Conservation (phyloP, 1,140 invertebrate genomes). For the Tenebrio molitor region DNA sequence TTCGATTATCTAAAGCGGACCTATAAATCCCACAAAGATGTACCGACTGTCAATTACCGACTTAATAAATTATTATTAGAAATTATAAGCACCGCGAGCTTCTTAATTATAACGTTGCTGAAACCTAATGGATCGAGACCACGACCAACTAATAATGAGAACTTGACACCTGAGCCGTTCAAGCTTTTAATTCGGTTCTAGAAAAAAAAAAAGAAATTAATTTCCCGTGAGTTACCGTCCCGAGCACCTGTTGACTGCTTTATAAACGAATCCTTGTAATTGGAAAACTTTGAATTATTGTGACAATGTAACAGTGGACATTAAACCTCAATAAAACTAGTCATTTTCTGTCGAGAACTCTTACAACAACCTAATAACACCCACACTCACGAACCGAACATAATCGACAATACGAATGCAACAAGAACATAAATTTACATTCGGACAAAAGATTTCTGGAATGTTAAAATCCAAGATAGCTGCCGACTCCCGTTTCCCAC, state of each 20-base stretch:
- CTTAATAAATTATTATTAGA: constrained; percentile 43
- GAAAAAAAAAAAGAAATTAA: too few species aligned
- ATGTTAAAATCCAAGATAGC: constrained; percentile 1
- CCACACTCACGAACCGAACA: constrained; percentile 20
- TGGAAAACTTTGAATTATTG: constrained; percentile 30
- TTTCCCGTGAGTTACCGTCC: too few species aligned
- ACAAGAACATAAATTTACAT: constrained; percentile 31
- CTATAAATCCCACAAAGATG: constrained; percentile 45
- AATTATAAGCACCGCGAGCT: constrained; percentile 32
- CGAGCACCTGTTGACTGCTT: constrained; percentile 14
- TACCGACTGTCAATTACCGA: constrained; percentile 39
- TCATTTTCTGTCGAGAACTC: constrained; percentile 16
- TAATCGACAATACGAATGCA: constrained; percentile 22
- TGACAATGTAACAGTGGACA: constrained; percentile 16
- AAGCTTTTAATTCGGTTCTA: too few species aligned
- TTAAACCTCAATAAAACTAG: constrained; percentile 27
- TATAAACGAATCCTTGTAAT: constrained; percentile 21
- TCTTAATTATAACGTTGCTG: constrained; percentile 42
- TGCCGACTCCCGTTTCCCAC: constrained; percentile 2
- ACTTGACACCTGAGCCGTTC: constrained; percentile 7
- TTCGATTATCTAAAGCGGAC: constrained; percentile 42
- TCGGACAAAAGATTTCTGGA: not conserved
- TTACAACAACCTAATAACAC: constrained; percentile 24
- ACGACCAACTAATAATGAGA: constrained; percentile 24
- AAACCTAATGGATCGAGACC: constrained; percentile 24